Conservation (phyloP, 2,888 invertebrate genomes). For the Caenorhabditis japonica region DNA sequence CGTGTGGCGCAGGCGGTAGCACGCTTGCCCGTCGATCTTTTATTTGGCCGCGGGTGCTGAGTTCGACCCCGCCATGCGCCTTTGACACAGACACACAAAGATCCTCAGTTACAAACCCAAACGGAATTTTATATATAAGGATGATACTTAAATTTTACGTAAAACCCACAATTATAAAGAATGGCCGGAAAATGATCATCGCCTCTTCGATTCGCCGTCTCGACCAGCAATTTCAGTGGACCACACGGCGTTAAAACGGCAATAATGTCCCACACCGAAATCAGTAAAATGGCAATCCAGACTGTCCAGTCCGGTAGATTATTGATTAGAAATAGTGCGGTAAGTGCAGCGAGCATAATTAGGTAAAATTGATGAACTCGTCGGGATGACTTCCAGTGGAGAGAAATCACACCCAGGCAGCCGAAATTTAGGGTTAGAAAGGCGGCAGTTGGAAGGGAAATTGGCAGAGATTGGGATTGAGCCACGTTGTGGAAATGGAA, state of each 20-base stretch:
- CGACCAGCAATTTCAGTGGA: slow-evolving; percentile 29
- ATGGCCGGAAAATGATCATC: slow-evolving; percentile 33
- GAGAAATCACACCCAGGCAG: slow-evolving; percentile 20
- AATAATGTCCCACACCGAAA: slow-evolving; percentile 40
- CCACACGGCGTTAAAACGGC: slow-evolving; percentile 46
- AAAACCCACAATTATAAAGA: slow-evolving; percentile 30
- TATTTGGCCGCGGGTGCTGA: no score
- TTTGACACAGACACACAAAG: no score
- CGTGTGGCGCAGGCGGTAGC: no score
- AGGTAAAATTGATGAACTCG: slow-evolving; percentile 32
- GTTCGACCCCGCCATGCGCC: no score
- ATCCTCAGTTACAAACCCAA: no score
- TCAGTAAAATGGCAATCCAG: slow-evolving; percentile 13
- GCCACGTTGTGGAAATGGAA: slow-evolving; percentile 15
- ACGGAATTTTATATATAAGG: no score
- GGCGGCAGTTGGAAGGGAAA: slow-evolving; percentile 14
- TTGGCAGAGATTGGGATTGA: slow-evolving; percentile 8
- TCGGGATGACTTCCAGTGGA: slow-evolving; percentile 36
- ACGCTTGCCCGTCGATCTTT: no score
- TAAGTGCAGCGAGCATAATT: slow-evolving; percentile 35
- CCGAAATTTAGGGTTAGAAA: slow-evolving; percentile 38
- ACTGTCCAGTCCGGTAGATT: slow-evolving; percentile 45
- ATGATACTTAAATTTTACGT: no score
- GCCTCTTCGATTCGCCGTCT: slow-evolving; percentile 34
- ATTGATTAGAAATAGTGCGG: slow-evolving; percentile 27